phyloP scores from a whole-genome alignment of 2,797 vertebrate species.

The Schizopygopsis malacanthus region DNA sequence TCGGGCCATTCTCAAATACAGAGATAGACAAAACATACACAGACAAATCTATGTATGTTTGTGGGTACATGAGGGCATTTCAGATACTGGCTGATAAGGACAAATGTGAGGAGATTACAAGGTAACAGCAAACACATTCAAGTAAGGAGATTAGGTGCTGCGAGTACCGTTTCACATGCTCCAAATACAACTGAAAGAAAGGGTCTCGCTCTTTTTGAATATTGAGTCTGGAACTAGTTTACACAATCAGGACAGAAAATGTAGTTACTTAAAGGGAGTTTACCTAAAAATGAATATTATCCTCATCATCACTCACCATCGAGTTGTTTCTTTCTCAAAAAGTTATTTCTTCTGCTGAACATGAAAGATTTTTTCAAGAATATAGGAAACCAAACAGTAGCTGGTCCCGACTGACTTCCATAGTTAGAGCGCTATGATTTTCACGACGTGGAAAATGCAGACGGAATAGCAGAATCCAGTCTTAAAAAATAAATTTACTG shows the following conservation, averaged over 20 bases:
- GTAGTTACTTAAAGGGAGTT: neutral
- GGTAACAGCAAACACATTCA: neutral
- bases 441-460: neutral
- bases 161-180: neutral
- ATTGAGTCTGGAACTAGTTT: neutral
- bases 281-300: neutral
- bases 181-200: neutral
- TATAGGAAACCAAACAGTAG: neutral
- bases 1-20: conserved; percentile 36
- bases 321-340: neutral
- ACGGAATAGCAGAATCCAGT: neutral
- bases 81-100: neutral
- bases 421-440: neutral
- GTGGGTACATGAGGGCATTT: conserved; percentile 16
- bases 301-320: neutral
- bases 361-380: neutral
- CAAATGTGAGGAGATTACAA: conserved; percentile 11
- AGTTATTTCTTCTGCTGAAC: neutral
- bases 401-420: neutral
- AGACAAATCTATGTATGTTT: conserved; percentile 11
- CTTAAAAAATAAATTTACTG: neutral
- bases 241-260: neutral
- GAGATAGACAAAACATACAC: conserved; percentile 36
- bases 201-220: neutral
- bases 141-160: neutral